Evolutionary conservation across 2,888 invertebrate genomes (phyloP).

Genomic region (Agrochola litura): DNA sequence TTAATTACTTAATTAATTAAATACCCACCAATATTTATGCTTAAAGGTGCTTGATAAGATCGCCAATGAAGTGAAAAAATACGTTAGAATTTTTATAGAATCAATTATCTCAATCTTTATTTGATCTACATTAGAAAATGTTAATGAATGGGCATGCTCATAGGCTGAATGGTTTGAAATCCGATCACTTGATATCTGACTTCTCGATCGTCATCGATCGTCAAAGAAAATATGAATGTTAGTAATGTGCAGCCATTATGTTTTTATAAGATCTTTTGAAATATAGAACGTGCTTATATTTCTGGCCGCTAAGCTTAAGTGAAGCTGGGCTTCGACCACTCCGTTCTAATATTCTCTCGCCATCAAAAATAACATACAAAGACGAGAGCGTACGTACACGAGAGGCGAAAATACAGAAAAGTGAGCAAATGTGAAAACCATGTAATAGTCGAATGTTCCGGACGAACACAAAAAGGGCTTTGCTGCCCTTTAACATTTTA

Average conservation of each 20-base stretch:
- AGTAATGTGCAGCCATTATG: slow-evolving; percentile 43
- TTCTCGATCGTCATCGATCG: slow-evolving; percentile 11
- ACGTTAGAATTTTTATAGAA: slow-evolving; percentile 25
- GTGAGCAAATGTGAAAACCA: slow-evolving; percentile 55
- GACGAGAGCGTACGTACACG: slow-evolving; percentile 14
- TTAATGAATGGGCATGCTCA: slow-evolving; percentile 26
- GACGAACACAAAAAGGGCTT: slow-evolving; percentile 49
- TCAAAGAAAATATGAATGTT: slow-evolving; percentile 46
- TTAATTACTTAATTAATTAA: slow-evolving; percentile 28
- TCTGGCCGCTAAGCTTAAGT: slow-evolving; percentile 47
- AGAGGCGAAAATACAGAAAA: slow-evolving; percentile 39
- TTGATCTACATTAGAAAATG: slow-evolving; percentile 22
- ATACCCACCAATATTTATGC: slow-evolving; percentile 1
- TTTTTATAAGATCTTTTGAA: slow-evolving; percentile 31
- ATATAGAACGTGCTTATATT: slow-evolving; percentile 33
- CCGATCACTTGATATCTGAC: slow-evolving; percentile 29
- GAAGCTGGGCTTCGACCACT: slow-evolving; percentile 6
- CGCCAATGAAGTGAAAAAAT: slow-evolving; percentile 17
- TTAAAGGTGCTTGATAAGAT: slow-evolving; percentile 21
- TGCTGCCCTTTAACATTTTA: slow-evolving; percentile 35
- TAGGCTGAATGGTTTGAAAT: slow-evolving; percentile 34
- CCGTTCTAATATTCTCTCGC: slow-evolving; percentile 24
- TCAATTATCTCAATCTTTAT: slow-evolving; percentile 37
- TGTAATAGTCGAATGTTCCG: slow-evolving; percentile 50
- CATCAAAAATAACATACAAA: slow-evolving; percentile 28